Percentiles rank a stretch among this genome's conserved stretches.
Evolutionary conservation across 35 echinoderm and acorn worm species (phyloP).

Genomic region (Stichopus chloronotus): DNA sequence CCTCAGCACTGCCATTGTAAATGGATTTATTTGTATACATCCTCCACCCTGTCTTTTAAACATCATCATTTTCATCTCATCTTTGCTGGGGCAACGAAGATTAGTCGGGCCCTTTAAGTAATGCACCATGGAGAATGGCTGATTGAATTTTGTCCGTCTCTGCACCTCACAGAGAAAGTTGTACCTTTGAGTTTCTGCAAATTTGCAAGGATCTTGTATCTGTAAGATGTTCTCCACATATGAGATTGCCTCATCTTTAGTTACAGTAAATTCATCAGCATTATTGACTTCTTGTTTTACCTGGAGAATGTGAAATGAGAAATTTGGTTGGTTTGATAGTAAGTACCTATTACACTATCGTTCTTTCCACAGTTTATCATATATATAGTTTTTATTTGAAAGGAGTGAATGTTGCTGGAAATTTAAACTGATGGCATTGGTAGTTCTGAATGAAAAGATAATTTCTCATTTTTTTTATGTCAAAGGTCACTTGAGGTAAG

Average conservation of each 20-base stretch:
- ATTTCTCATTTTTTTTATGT: too few species aligned
- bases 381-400: too few species aligned
- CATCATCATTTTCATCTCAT: neutral
- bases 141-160: neutral
- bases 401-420: too few species aligned
- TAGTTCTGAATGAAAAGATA: too few species aligned
- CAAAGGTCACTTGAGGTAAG: too few species aligned
- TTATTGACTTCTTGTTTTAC: too few species aligned
- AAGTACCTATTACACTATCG: too few species aligned
- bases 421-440: too few species aligned
- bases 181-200: neutral
- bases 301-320: too few species aligned
- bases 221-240: neutral
- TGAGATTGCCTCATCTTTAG: neutral
- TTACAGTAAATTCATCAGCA: neutral
- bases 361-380: too few species aligned
- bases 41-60: conserved; percentile 20
- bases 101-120: neutral
- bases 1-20: neutral
- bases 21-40: conserved; percentile 4
- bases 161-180: neutral
- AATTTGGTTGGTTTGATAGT: too few species aligned
- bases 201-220: neutral
- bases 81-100: neutral
- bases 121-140: neutral